Conservation (phyloP, 2,888 invertebrate genomes). For the Eudemis profundana region DNA sequence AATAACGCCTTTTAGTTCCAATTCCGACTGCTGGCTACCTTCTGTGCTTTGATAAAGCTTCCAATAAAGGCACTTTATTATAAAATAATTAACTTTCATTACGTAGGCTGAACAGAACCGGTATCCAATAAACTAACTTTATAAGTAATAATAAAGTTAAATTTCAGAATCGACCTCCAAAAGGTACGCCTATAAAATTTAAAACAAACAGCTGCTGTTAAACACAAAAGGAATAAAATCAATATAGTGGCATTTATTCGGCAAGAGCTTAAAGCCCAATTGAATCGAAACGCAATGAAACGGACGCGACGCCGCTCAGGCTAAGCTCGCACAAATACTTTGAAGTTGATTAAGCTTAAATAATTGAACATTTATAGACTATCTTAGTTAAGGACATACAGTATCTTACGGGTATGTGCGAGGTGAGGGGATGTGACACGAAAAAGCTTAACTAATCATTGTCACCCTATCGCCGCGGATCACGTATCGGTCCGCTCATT, state of each 20-base stretch:
- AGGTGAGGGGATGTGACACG: too few relatives aligned
- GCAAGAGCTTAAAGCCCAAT: conserved; percentile 36
- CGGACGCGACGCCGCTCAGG: conserved; percentile 12
- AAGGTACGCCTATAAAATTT: conserved; percentile 27
- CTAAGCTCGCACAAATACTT: conserved; percentile 34
- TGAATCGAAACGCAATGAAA: conserved; percentile 31
- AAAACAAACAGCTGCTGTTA: conserved; percentile 39
- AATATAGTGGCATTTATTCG: conserved; percentile 37
- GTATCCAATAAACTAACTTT: neutral
- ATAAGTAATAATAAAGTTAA: conserved; percentile 3
- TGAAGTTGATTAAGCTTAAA: conserved; percentile 25
- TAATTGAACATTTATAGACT: neutral
- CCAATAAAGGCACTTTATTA: too few relatives aligned
- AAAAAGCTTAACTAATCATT: too few relatives aligned
- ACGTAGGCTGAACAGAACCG: too few relatives aligned
- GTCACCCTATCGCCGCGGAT: too few relatives aligned
- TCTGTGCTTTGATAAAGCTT: too few relatives aligned
- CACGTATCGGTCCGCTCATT: too few relatives aligned
- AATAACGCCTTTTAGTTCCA: too few relatives aligned
- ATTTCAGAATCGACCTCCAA: conserved; percentile 11
- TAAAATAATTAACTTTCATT: too few relatives aligned
- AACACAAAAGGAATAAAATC: conserved; percentile 38
- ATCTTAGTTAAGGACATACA: too few relatives aligned
- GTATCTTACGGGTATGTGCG: too few relatives aligned
- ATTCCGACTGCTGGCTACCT: too few relatives aligned